These are phyloP conservation scores for Stenoptilia bipunctidactyla DNA, from an alignment of 2,888 invertebrate species.

Conservation along the genomic window DNA sequence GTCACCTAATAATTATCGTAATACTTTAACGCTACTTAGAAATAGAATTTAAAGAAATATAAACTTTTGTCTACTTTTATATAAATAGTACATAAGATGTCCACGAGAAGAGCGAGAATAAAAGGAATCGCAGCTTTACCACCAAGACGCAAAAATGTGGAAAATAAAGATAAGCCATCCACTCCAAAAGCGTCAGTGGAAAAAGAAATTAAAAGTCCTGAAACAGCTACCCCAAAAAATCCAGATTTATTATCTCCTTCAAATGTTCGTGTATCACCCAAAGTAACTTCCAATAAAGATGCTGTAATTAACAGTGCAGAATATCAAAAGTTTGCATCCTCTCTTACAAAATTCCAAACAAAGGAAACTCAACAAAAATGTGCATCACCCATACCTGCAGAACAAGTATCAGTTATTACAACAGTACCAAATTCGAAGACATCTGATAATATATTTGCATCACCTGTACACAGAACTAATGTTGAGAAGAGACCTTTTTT, in stretches of 20 bases:
- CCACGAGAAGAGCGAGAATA: slow-evolving; percentile 77
- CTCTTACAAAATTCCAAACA: no score
- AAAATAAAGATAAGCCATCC: slow-evolving; percentile 25
- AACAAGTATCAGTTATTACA: slow-evolving; percentile 28
- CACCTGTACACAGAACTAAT: slow-evolving; percentile 28
- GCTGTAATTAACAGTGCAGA: no score
- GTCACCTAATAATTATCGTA: no score
- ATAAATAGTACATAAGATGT: no score
- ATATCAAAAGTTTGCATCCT: no score
- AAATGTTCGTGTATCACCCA: no score
- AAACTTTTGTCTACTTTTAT: no score
- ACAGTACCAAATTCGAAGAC: slow-evolving; percentile 16
- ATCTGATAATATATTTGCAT: slow-evolving; percentile 26
- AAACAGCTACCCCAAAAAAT: slow-evolving; percentile 17
- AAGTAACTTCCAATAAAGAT: no score
- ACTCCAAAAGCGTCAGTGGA: slow-evolving; percentile 24
- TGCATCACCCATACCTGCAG: slow-evolving; percentile 8
- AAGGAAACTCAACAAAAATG: no score
- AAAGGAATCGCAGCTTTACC: slow-evolving; percentile 80
- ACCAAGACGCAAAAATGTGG: slow-evolving; percentile 52
- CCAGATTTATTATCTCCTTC: not conserved
- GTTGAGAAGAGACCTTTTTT: slow-evolving; percentile 24
- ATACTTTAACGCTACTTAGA: no score
- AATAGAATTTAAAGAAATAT: no score
- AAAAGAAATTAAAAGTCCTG: slow-evolving; percentile 28